Base-by-base conservation (phyloP, 2,888 invertebrate species). In the Thymelicus lineola region DNA sequence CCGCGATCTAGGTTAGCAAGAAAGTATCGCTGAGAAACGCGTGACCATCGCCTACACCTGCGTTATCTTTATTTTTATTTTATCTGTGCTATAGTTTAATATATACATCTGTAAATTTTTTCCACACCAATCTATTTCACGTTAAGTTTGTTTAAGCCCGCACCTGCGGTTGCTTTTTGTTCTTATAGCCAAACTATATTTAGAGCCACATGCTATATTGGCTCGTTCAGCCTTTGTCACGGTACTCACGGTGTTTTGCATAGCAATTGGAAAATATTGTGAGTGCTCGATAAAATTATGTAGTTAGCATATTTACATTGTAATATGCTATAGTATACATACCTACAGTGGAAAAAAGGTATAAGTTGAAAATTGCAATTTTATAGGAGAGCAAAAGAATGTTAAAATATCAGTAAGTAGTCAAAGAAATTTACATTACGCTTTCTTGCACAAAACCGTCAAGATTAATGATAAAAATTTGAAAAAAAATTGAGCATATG, bases 1-100 rank as follows among this genome's bases (percentile, higher is more conserved):
- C 72, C 82, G 75, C 77, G 76, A 90, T 86, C 87, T 91, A 80
- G 90, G 91, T 90, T 90, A 90, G 82, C 82, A 89, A 90, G 91
- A 91, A 90, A 91, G 91, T 89, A 87, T 76, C 78, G 77, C 70
- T 12, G 64, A 71, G 66, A 70, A 4, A 6, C 73, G 73, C 71
- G 70, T 58, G 71, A 66, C 65, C 71, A 64, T 45, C 60, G 66
- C 20, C 6, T 60, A 60, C 66, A 67, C 66, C 66, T 67, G 66
- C 66, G 42, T 38, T 45, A 36, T 42, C 42, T 66, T 53, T 67
- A 60, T 50, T 67, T 67, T 42, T 67, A 59, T 48, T 66, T 66
- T 66, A 65, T 57, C 57, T 57, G 42, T 42, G 48, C 38, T 53
- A 48, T 61, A 61, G 61, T 38, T 53, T 64, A 53, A 48, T 53